A percentile compares a stretch with the other conserved stretches of the same genome.
Conservation (phyloP, 2,888 invertebrate genomes). For the Dexiosoma caninum region DNA sequence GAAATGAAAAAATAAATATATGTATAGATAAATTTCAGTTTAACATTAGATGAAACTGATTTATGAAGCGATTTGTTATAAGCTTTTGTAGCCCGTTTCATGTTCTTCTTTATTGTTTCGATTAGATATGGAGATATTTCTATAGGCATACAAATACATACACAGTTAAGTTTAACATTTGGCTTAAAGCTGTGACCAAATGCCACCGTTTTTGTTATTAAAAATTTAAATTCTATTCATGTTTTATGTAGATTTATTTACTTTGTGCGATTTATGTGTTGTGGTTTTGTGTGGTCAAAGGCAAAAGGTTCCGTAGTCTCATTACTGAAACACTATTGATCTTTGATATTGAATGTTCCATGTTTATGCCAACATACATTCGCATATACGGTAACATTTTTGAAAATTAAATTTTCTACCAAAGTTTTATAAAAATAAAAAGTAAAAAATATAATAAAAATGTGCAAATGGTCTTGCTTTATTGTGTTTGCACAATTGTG, state of each 20-base stretch:
- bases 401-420: no score
- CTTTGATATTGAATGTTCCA: no score
- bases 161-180: neutral
- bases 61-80: constrained; percentile 19
- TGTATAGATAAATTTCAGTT: constrained; percentile 18
- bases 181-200: neutral
- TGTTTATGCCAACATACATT: no score
- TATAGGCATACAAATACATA: neutral
- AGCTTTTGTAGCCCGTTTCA: neutral
- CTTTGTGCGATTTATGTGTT: neutral
- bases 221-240: neutral
- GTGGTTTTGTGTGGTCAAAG: neutral
- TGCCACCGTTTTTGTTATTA: neutral
- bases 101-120: neutral
- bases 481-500: no score
- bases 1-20: neutral
- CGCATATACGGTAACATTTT: no score
- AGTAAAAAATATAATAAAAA: no score
- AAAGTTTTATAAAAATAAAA: no score
- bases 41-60: constrained; percentile 35
- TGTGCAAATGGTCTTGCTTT: no score
- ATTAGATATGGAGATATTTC: neutral
- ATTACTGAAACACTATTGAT: no score
- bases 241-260: neutral
- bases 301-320: neutral